Evolutionary conservation across 2,888 invertebrate species (phyloP), one percentile per base, ranked within the genome.

Genomic region (Noctuana brunneofusca): DNA sequence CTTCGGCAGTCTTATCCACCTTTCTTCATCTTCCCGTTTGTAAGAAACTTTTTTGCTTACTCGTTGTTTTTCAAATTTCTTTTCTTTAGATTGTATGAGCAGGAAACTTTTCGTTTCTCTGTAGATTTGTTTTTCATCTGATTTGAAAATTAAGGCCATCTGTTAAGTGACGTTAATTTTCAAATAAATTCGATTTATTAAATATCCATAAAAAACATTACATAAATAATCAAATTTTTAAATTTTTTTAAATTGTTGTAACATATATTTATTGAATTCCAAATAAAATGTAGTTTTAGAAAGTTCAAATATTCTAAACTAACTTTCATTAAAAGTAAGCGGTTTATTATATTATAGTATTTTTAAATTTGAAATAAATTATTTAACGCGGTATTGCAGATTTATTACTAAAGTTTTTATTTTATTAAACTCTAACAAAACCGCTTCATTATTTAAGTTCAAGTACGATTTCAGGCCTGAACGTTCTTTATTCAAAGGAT

Each of bases 1-100:
- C 60, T 60, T 60, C 16, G 46, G 46, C 52, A 46, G 54, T 60
- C 54, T 43, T 53, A n/a, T 58, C 14, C 38, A 60, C 60, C 53
- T 59, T 59, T 53, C 14, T 50, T 38, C 60, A n/a, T 46, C 46
- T 43, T 32, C 20, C 46, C 24, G 53, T 48, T 54, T 48, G 53
- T 54, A 32, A 24, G 6, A 60, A 60, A 60, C 30, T 59, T 59
- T 59, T 50, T 58, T 58, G 35, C 48, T 58, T 59, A 46, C 32
- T 43, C 53, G 43, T 53, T 59, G 50, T 24, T 43, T 43, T 32
- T 20, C 27, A 59, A 59, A 52, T 58, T 58, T 58, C 52, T 59
- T 30, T 59, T 53, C 3, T 58, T 35, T 20, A 30, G 41, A 57
- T 57, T 58, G n/a, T 41, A 20, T 50, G 24, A 41, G 14, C 49